Conservation (phyloP, 2,797 vertebrate species). For the Phataginus tetradactyla region DNA sequence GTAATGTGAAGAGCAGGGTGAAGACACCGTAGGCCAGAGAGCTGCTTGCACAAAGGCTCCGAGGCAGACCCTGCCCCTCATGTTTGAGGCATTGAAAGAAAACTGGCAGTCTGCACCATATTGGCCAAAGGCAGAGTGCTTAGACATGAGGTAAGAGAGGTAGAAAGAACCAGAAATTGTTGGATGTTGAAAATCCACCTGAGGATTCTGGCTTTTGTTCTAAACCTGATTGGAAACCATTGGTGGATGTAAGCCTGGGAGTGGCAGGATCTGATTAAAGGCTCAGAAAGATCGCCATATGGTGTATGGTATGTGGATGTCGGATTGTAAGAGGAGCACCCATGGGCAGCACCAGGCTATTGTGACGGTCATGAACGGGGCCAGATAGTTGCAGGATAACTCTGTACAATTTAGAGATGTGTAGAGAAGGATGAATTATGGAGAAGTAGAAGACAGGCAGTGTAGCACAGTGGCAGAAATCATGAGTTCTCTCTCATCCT, state of each 20-base stretch:
- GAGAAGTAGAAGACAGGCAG: neutral
- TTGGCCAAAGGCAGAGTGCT: neutral
- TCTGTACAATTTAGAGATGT: neutral
- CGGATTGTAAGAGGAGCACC: neutral
- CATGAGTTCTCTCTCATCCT: neutral
- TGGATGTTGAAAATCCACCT: neutral
- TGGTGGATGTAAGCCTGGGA: neutral
- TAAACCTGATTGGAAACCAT: neutral
- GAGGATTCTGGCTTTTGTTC: neutral
- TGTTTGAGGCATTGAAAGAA: neutral
- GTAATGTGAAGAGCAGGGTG: neutral
- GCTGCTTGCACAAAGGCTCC: neutral
- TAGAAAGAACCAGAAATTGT: neutral
- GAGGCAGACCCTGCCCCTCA: neutral
- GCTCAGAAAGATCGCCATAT: neutral
- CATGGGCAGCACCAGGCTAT: neutral
- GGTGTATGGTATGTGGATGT: neutral
- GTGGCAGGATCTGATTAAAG: neutral
- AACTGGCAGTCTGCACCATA: neutral
- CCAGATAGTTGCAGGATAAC: neutral
- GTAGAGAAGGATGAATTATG: neutral
- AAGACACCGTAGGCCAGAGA: neutral
- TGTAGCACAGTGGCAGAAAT: neutral
- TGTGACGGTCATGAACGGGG: neutral
- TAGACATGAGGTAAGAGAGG: neutral